Conservation (phyloP, 2,888 invertebrate genomes). For the Oxyteleia sp. region DNA sequence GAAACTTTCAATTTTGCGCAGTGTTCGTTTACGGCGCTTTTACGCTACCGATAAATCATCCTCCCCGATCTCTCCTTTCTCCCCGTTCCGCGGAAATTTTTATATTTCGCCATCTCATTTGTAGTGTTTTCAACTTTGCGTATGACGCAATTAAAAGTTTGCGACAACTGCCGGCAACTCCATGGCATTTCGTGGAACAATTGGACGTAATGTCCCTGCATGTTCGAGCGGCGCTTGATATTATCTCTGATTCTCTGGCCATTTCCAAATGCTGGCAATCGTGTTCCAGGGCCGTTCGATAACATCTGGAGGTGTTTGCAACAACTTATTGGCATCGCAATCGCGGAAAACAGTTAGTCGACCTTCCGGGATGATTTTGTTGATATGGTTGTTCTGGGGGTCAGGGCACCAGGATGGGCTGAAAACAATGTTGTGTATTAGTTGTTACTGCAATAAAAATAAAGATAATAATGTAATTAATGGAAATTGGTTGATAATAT, state of each 20-base stretch:
- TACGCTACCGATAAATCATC: slow-evolving; percentile 40
- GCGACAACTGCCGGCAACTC: neutral
- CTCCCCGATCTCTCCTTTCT: neutral
- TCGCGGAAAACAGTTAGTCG: neutral
- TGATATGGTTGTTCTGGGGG: no score
- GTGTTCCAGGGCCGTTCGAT: neutral
- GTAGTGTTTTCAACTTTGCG: slow-evolving; percentile 23
- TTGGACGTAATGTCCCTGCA: neutral
- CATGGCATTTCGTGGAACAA: neutral
- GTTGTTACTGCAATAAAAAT: no score
- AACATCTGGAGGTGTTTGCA: neutral
- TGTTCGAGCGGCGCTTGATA: no score
- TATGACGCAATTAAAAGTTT: slow-evolving; percentile 33
- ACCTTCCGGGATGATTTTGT: no score
- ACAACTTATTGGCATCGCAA: neutral
- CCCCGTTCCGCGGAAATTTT: slow-evolving; percentile 4
- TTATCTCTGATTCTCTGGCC: neutral
- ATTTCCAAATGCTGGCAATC: neutral
- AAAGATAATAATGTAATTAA: no score
- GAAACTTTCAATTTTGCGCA: slow-evolving; percentile 39
- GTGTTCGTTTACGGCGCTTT: slow-evolving; percentile 30
- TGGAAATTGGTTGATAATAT: no score
- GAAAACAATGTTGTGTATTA: no score
- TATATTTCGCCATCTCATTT: slow-evolving; percentile 22
- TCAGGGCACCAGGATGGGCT: no score